Base-by-base conservation (phyloP, 2,113 vertebrate species). In the Aphyosemion australe region DNA sequence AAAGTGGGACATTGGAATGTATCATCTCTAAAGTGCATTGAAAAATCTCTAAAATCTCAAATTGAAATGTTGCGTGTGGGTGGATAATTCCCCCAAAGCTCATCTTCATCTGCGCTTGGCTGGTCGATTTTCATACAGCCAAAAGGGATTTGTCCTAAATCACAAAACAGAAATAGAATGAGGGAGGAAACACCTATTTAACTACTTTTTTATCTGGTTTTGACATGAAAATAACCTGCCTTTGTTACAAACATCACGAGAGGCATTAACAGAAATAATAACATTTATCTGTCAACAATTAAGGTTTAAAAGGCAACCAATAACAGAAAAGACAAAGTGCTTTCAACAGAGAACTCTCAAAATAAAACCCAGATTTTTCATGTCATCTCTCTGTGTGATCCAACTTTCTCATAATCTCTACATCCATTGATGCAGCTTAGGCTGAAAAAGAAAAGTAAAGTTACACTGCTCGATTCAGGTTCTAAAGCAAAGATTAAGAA, bases 41-140 rank as follows among this genome's bases (percentile, higher is more conserved):
- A 81, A 84, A 85, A 79, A 65, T 76, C 63, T 77, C 74, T 77
- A 71, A 79, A 80, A 81, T 87, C 82, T 76, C 70, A 74, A 59
- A 83, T 86, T 76, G 59, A 83, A 83, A 79, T 82, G 72, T 76
- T 65, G 63, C 82, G 77, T 67, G 83, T 82, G 78, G 83, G 82
- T 43, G 72, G 75, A 83, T 89, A 84, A 89, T 84, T 83, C 83
- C 81, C 81, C 57, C 78, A 42, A 86, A 86, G 70, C 83, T 74
- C 65, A 65, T 74, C 67, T 84, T 84, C 79, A 86, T 86, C 82
- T 86, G 65, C 11, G 67, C 72, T 59, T 62, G 64, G 64, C 58
- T 81, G 67, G 54, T 75, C 64, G 75, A 79, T 84, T 85, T 78
- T 66, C 78, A 80, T 6, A 34, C 68, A 83, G 82, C 73, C 72